Percentiles rank a stretch among this genome's conserved stretches.
Evolutionary conservation across 2,113 vertebrate species (phyloP).

Genomic region (Pomatorhinus ruficollis): DNA sequence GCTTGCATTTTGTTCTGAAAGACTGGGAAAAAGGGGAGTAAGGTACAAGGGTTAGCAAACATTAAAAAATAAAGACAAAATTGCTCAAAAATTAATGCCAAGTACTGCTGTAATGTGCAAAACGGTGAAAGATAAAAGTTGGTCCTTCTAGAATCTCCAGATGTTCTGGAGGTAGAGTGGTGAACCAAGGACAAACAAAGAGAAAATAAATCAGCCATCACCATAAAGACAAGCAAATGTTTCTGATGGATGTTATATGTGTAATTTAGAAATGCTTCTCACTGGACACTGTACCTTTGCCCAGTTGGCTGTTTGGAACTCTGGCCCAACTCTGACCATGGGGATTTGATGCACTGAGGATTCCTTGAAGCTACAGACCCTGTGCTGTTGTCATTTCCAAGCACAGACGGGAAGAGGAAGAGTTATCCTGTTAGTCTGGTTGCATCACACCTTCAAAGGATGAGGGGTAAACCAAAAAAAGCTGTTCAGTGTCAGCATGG

Average conservation of each 20-base stretch:
- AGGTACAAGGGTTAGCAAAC: neutral
- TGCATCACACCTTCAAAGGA: neutral
- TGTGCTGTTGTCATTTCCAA: neutral
- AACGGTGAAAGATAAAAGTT: constrained; percentile 48
- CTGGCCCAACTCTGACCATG: neutral
- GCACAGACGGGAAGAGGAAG: neutral
- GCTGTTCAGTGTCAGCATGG: neutral
- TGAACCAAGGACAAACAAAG: neutral
- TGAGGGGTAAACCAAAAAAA: neutral
- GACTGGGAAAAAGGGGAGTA: neutral
- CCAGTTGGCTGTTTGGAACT: neutral
- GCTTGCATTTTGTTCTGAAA: constrained; percentile 43
- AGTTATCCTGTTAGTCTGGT: neutral
- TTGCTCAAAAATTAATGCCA: constrained; percentile 42
- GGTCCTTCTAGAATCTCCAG: constrained; percentile 40
- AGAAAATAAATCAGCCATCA: neutral
- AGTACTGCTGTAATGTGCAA: constrained; percentile 41
- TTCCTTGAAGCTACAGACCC: neutral
- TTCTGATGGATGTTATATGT: neutral
- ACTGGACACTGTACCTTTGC: neutral
- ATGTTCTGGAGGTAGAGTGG: neutral
- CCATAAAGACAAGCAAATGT: neutral
- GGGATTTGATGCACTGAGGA: neutral
- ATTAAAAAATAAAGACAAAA: constrained; percentile 58
- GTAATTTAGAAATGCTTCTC: neutral